phyloP scores from a whole-genome alignment of 2,888 invertebrate species.

The Clitarchus hookeri region DNA sequence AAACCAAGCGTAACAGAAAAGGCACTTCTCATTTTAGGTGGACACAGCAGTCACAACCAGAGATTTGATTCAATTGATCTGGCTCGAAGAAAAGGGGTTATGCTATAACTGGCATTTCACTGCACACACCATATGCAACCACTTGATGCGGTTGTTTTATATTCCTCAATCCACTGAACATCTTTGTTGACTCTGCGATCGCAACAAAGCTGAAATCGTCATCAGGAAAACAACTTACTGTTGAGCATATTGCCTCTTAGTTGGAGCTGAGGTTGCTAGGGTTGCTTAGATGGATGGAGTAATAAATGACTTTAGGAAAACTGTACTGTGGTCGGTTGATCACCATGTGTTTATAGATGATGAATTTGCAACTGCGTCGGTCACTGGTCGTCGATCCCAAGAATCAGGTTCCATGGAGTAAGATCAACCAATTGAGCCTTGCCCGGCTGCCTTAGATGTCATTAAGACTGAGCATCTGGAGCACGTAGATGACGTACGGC shows the following conservation, averaged over 20 bases:
- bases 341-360: constrained; percentile 32
- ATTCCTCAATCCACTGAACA: constrained; percentile 16
- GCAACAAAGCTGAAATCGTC: constrained; percentile 23
- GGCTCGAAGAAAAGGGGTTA: background rate
- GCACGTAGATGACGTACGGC: too few species aligned
- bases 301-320: constrained; percentile 32
- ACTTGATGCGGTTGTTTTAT: too few species aligned
- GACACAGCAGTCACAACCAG: constrained; percentile 11
- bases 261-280: constrained; percentile 31
- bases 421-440: too few species aligned
- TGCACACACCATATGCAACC: background rate
- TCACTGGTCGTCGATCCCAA: background rate
- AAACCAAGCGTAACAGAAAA: constrained; percentile 11
- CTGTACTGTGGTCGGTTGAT: constrained; percentile 31
- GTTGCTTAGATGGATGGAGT: constrained; percentile 28
- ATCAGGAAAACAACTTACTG: constrained; percentile 25
- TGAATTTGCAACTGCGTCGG: constrained; percentile 11
- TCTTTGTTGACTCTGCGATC: constrained; percentile 24
- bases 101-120: constrained; percentile 19
- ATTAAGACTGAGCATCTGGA: too few species aligned
- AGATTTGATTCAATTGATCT: background rate
- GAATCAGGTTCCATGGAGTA: too few species aligned
- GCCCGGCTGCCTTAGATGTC: too few species aligned
- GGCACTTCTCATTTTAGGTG: background rate
- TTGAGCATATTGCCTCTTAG: constrained; percentile 31